Evolutionary conservation across 2,797 vertebrate species (phyloP), one percentile per base, ranked within the genome.

Genomic region (Synaphobranchus kaupii): DNA sequence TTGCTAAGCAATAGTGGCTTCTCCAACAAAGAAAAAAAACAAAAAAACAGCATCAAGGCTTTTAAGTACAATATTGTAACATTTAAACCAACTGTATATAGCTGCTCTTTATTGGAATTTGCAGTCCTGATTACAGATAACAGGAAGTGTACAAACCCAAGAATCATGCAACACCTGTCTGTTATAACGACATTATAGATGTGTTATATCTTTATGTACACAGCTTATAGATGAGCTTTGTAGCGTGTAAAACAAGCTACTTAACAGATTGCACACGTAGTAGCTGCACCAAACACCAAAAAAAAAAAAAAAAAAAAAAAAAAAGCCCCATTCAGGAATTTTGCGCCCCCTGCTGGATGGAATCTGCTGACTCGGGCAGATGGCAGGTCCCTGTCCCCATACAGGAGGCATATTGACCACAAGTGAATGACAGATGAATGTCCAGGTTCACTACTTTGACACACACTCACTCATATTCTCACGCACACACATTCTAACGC

Each of bases 181-280:
- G 98, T 97, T 97, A 98, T 97, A 98, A 97, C 97, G 98, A 98
- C 97, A 97, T 98, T 97, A 99, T 97, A 98, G 96, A 97, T 97
- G 97, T 98, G 97, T 98, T 98, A 98, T 97, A 98, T 97, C 97
- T 97, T 97, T 97, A 98, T 98, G 98, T 98, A 98, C 97, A 98
- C 97, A 98, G 98, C 98, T 99, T 98, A 99, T 98, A 99, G 98
- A 98, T 96, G 96, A 97, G 97, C 97, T 97, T 97, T 96, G 97
- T 97, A 98, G 98, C 97, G 94, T 97, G 98, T 98, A 96, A 94
- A 93, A 95, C 97, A 97, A 97, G 98, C 98, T 97, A 98, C 98
- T 95, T 97, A 97, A 98, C 97, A 99, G 98, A 99, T 98, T 98
- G 98, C 98, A 99, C 98, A 96, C 98, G 98, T 97, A 98, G 97